Evolutionary conservation across 2,888 invertebrate species (phyloP).

Genomic region (Meganola albula): DNA sequence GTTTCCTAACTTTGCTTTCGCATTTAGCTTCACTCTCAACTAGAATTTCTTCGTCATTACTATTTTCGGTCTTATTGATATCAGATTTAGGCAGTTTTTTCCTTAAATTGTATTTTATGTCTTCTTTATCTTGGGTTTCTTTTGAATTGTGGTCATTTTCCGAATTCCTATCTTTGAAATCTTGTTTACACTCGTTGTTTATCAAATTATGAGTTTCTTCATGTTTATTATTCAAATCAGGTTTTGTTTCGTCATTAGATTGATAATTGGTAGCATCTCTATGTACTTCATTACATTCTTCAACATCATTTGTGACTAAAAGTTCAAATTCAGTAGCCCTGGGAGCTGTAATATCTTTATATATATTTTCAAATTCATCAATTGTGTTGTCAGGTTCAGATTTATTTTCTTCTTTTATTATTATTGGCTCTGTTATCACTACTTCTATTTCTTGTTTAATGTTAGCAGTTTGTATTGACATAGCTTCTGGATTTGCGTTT

Average conservation of each 20-base stretch:
- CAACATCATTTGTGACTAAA: constrained; percentile 47
- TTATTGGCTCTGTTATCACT: constrained; percentile 11
- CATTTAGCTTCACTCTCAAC: constrained; percentile 37
- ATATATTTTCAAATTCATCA: constrained; percentile 61
- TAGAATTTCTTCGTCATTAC: constrained; percentile 22
- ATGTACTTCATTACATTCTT: constrained; percentile 19
- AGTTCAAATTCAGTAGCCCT: constrained; percentile 61
- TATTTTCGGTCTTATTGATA: constrained; percentile 11
- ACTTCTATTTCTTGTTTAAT: constrained; percentile 9
- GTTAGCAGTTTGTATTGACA: constrained; percentile 9
- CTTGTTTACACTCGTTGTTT: too few relatives aligned
- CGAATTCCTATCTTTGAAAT: too few relatives aligned
- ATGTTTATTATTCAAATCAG: too few relatives aligned
- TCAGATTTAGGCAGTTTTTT: constrained; percentile 28
- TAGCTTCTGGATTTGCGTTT: constrained; percentile 4
- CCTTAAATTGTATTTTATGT: constrained; percentile 51
- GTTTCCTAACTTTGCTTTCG: constrained; percentile 37
- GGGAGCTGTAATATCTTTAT: constrained; percentile 49
- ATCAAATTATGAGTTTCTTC: too few relatives aligned
- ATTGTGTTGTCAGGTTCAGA: constrained; percentile 38
- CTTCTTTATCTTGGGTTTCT: constrained; percentile 19
- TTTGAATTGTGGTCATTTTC: too few relatives aligned
- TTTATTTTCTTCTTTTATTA: constrained; percentile 21
- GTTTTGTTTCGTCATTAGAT: too few relatives aligned
- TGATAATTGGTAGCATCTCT: too few relatives aligned